These are phyloP conservation scores for Pomacea canaliculata DNA, from an alignment of 2,888 invertebrate genomes.

Conservation along the genomic window DNA sequence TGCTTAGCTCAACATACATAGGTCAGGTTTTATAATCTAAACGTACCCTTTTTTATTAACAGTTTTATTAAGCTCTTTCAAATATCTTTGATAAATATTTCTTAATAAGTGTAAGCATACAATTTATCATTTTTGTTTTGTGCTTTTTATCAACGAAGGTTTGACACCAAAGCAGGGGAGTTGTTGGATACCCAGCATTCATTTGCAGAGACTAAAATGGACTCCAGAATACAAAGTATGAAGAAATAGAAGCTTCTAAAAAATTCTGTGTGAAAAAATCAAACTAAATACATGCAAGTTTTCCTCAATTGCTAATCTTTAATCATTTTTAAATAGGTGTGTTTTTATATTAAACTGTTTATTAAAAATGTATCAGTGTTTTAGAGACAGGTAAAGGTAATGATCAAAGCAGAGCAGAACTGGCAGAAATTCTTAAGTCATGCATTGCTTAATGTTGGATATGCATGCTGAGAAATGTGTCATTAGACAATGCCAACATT, in stretches of 20 bases:
- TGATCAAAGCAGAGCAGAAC: too few relatives aligned
- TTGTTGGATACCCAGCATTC: slow-evolving; percentile 55
- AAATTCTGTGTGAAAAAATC: neutral
- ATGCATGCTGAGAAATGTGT: too few relatives aligned
- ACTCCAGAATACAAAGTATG: slow-evolving; percentile 58
- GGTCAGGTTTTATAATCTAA: too few relatives aligned
- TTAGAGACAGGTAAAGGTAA: neutral
- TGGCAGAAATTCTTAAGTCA: too few relatives aligned
- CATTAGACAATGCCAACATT: too few relatives aligned
- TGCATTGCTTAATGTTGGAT: too few relatives aligned
- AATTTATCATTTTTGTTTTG: neutral
- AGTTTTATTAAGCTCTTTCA: neutral
- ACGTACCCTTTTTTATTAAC: too few relatives aligned
- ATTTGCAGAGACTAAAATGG: slow-evolving; percentile 54
- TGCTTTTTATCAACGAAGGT: slow-evolving; percentile 40
- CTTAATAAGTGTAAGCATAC: neutral
- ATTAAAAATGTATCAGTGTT: too few relatives aligned
- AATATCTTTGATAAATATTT: neutral
- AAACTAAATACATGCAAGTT: neutral
- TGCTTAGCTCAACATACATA: neutral
- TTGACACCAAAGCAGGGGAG: slow-evolving; percentile 56
- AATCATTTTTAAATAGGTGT: too few relatives aligned
- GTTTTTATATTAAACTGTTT: too few relatives aligned
- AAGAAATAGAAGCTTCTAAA: neutral
- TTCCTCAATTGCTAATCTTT: neutral